Evolutionary conservation across 2,113 vertebrate species (phyloP), one percentile per base, ranked within the genome.

Genomic region (Ovis canadensis): DNA sequence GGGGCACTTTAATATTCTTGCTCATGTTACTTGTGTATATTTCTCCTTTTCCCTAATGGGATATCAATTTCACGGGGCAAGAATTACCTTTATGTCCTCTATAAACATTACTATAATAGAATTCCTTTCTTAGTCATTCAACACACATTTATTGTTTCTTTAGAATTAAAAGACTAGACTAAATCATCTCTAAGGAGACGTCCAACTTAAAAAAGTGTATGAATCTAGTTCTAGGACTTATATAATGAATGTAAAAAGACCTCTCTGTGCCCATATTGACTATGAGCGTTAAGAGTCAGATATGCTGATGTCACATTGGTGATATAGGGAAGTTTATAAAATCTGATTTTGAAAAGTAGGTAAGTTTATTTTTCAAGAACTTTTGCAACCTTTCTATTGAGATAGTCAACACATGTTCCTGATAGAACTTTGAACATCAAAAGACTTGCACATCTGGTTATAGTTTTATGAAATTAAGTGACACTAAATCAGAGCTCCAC

Each of bases 381-480:
- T 86, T 90, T 93, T 96, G 45, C 25, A 80, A 74, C 59, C 82
- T 94, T 88, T 33, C 50, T 92, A 19, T 43, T 64, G 62, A 91
- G 87, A 93, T 52, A 93, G 15, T 96, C 89, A 93, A n/a, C 96
- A 98, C 43, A 96, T 97, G 96, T 97, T 98, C 94, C 86, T 3
- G 5, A 94, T 95, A 98, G 6, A 97, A 97, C 95, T 98, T 98
- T 97, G 96, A 98, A 95, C 82, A 85, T 67, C 96, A 97, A 98
- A 98, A 97, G 93, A 98, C 80, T 85, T 88, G 85, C 90, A 95
- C 97, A 98, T 98, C 96, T 98, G 98, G 97, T 96, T 98, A 91
- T 96, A 95, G 90, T 98, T 98, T 98, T 97, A 95, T 97, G 45
- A 98, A 98, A 98, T 98, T 97, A 97, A 97, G 52, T 96, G 92